phyloP scores from a whole-genome alignment of 2,888 invertebrate species.

The Pyrrhosoma nymphula region DNA sequence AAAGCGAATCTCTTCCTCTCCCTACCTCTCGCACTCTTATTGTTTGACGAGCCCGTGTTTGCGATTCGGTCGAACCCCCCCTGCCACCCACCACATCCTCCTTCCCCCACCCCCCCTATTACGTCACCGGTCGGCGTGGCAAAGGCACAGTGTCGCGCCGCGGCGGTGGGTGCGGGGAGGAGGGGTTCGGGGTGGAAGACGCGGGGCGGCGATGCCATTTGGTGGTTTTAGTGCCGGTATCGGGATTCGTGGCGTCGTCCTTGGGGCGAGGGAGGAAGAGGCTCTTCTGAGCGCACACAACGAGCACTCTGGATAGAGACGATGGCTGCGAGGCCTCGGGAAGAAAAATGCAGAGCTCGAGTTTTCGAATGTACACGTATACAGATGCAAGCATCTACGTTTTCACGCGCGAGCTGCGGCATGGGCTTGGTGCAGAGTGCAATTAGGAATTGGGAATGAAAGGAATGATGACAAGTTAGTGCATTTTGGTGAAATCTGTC shows the following conservation, averaged over 20 bases:
- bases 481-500: too few relatives aligned
- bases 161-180: not conserved
- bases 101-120: not conserved
- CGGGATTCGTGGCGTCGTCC: constrained; percentile 6
- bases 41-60: constrained; percentile 47
- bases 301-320: not conserved
- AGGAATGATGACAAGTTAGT: too few relatives aligned
- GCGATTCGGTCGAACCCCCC: constrained; percentile 15
- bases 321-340: not conserved
- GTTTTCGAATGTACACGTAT: too few relatives aligned
- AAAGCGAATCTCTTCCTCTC: constrained; percentile 7
- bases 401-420: too few relatives aligned
- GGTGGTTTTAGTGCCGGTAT: not conserved
- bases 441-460: too few relatives aligned
- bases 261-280: not conserved
- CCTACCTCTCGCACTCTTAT: not conserved
- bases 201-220: not conserved
- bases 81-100: not conserved
- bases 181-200: not conserved
- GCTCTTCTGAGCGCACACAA: not conserved
- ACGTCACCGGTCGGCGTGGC: not conserved
- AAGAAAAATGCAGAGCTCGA: not conserved
- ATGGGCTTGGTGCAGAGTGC: too few relatives aligned
- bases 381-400: too few relatives aligned
- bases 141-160: not conserved